Evolutionary conservation across 2,113 vertebrate species (phyloP).

Genomic region (Platichthys flesus): DNA sequence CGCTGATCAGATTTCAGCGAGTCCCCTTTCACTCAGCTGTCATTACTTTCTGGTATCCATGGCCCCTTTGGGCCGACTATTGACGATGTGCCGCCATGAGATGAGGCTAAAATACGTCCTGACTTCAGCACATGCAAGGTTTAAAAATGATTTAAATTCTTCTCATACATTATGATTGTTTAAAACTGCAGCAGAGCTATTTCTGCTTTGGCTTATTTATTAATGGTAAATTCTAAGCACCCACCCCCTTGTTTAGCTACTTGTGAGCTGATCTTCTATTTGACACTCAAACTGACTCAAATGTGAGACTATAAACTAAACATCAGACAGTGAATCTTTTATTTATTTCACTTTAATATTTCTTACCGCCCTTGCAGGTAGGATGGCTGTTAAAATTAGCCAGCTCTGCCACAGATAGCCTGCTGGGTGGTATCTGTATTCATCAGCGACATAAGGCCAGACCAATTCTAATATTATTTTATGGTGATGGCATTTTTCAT

Average conservation of each 20-base stretch:
- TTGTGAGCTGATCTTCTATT: constrained; percentile 23
- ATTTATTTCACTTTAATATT: constrained; percentile 67
- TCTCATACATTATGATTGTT: constrained; percentile 26
- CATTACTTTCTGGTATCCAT: constrained; percentile 48
- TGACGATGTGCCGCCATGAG: constrained; percentile 47
- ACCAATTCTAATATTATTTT: constrained; percentile 76
- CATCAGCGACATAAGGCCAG: constrained; percentile 70
- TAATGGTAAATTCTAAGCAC: constrained; percentile 33
- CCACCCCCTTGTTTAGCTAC: constrained; percentile 23
- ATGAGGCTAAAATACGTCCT: constrained; percentile 26
- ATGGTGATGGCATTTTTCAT: constrained; percentile 71
- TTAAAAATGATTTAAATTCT: constrained; percentile 19
- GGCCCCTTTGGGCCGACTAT: constrained; percentile 53
- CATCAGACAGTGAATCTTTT: constrained; percentile 59
- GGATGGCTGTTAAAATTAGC: constrained; percentile 63
- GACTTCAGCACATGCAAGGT: constrained; percentile 25
- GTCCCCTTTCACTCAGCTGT: constrained; percentile 48
- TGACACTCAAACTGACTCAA: constrained; percentile 42
- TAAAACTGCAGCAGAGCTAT: constrained; percentile 22
- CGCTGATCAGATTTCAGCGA: constrained; percentile 63
- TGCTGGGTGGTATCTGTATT: constrained; percentile 65
- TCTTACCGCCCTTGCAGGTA: constrained; percentile 59
- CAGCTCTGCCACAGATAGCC: constrained; percentile 38
- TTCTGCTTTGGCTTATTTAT: constrained; percentile 17
- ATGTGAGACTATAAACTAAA: constrained; percentile 53